Percentiles rank a stretch among this genome's conserved stretches.
Evolutionary conservation across 2,888 invertebrate genomes (phyloP).

Genomic region (Acheta domesticus): DNA sequence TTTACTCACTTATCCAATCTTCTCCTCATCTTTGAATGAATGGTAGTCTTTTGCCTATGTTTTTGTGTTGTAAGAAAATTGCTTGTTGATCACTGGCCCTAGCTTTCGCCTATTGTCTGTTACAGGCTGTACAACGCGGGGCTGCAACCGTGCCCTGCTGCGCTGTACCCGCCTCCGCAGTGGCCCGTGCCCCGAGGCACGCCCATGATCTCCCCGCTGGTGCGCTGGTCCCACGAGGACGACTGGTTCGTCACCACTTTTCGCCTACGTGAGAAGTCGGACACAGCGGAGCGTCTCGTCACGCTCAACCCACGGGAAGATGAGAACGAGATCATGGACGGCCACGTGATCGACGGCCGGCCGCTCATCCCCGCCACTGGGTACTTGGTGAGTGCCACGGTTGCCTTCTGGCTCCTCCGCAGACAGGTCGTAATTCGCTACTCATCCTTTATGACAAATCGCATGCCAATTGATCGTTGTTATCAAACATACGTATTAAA

Average conservation of each 20-base stretch:
- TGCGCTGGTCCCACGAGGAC: constrained; percentile 85
- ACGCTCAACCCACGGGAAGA: constrained; percentile 22
- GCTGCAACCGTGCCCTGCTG: constrained; percentile 66
- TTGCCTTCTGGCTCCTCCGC: too few relatives aligned
- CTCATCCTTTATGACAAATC: too few relatives aligned
- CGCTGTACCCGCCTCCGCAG: constrained; percentile 69
- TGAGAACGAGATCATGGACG: constrained; percentile 28
- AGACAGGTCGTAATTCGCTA: too few relatives aligned
- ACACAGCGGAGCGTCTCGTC: not conserved
- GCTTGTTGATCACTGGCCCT: too few relatives aligned
- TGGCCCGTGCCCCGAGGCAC: constrained; percentile 87
- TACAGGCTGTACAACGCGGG: constrained; percentile 67
- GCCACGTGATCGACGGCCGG: constrained; percentile 59
- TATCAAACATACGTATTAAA: too few relatives aligned
- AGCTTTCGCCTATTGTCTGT: too few relatives aligned
- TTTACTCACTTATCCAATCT: too few relatives aligned
- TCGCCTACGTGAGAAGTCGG: not conserved
- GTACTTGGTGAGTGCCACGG: constrained; percentile 58
- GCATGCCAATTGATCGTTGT: too few relatives aligned
- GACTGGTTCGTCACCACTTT: constrained; percentile 59
- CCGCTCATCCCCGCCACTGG: constrained; percentile 82
- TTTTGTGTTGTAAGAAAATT: not conserved
- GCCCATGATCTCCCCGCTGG: constrained; percentile 74
- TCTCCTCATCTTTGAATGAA: too few relatives aligned
- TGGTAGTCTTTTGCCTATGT: too few relatives aligned